Percentiles rank a stretch among this genome's conserved stretches.
These are phyloP conservation scores for Ethmia dodecea DNA, from an alignment of 2,888 invertebrate genomes.

Conservation along the genomic window DNA sequence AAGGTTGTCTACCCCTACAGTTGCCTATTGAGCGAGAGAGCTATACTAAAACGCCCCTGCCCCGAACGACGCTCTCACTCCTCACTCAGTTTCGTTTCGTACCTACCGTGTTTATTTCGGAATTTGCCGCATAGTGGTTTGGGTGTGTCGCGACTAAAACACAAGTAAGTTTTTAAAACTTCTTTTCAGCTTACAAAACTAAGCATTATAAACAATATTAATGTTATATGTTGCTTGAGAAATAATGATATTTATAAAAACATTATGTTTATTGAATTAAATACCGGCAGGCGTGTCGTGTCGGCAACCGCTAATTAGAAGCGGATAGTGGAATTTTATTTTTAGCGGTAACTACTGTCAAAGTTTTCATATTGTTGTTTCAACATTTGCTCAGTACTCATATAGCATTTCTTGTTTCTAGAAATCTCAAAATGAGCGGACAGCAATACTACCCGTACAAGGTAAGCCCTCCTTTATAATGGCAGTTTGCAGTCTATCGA, in stretches of 20 bases:
- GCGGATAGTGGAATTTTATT: conserved; percentile 43
- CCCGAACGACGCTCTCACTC: conserved; percentile 45
- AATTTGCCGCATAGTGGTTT: conserved; percentile 46
- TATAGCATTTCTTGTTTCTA: conserved; percentile 42
- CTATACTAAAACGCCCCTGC: conserved; percentile 45
- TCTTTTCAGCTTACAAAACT: not conserved
- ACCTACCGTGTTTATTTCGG: conserved; percentile 52
- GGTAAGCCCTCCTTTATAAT: conserved; percentile 77
- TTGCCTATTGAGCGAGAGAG: conserved; percentile 65
- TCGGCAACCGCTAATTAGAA: conserved; percentile 49
- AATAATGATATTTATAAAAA: no score
- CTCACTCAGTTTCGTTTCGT: conserved; percentile 36
- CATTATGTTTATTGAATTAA: no score
- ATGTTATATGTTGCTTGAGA: no score
- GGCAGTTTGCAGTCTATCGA: conserved; percentile 29
- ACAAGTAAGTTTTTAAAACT: conserved; percentile 44
- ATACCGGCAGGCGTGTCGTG: conserved; percentile 23
- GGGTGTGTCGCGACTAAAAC: conserved; percentile 54
- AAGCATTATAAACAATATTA: no score
- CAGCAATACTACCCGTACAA: conserved; percentile 93
- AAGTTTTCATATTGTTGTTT: not conserved
- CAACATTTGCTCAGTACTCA: not conserved
- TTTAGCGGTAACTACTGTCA: conserved; percentile 41
- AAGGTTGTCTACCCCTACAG: no score
- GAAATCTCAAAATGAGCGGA: conserved; percentile 81